phyloP scores from a whole-genome alignment of 2,888 invertebrate species.

The Xylota segnis region DNA sequence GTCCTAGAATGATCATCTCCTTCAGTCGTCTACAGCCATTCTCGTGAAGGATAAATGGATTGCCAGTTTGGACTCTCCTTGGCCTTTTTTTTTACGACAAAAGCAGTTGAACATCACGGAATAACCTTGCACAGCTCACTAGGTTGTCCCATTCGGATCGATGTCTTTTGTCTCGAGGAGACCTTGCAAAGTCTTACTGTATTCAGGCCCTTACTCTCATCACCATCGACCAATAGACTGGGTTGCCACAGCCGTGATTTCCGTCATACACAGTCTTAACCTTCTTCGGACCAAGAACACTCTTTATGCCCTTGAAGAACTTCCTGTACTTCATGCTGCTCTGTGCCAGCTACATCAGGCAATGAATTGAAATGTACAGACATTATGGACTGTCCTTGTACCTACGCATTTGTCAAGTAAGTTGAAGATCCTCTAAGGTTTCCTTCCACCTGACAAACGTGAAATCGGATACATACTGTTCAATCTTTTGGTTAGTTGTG shows the following conservation, averaged over 20 bases:
- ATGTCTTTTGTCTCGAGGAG: constrained; percentile 86
- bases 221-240: constrained; percentile 85
- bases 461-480: too few species aligned
- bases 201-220: constrained; percentile 81
- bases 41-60: constrained; percentile 86
- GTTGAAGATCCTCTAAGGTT: too few species aligned
- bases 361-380: too few species aligned
- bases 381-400: too few species aligned
- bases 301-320: constrained; percentile 85
- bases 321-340: too few species aligned
- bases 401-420: too few species aligned
- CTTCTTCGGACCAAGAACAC: constrained; percentile 84
- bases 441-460: too few species aligned
- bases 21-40: constrained; percentile 88
- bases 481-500: too few species aligned
- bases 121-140: constrained; percentile 91
- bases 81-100: constrained; percentile 89
- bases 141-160: constrained; percentile 86
- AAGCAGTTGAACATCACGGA: constrained; percentile 89
- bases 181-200: constrained; percentile 85
- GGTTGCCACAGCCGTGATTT: constrained; percentile 85
- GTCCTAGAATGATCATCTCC: constrained; percentile 89
- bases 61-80: constrained; percentile 86
- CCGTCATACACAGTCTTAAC: constrained; percentile 86
- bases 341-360: too few species aligned